Base-by-base conservation (phyloP, 2,888 invertebrate genomes). In the Zhengitettix transpicula region DNA sequence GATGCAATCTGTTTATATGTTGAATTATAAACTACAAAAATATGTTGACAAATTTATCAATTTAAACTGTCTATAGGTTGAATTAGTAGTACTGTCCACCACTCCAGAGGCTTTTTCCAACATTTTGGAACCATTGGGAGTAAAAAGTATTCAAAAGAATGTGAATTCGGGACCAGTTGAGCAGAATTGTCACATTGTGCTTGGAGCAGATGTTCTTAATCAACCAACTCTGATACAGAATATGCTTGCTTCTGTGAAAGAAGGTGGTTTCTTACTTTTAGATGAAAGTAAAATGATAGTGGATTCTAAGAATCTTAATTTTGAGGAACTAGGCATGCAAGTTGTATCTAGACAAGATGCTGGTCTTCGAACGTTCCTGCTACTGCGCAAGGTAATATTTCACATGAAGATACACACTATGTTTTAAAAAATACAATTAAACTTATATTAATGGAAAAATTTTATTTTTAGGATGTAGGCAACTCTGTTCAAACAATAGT, bases 221-320 rank as follows among this genome's bases (percentile, higher is more conserved):
- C 87, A 51, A 70, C 78, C 28, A 72, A 69, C 5, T 42, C 72
- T 79, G 62, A 71, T 89, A 57, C 72, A 74, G 52, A 79, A 82
- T 66, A 75, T 87, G 64, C 74, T 77, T 1, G 77, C 74, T 16
- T 81, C 85, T 56, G 70, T 92, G 52, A 84, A 80, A 67, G 73
- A 79, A 1, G 79, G 80, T 58, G 90, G 89, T 56, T 85, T 88
- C 71, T 68, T 90, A 52, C 74, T 91, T 62, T 74, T 87, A 60
- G 87, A 88, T 72, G 89, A 90, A 74, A 78, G 79, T 55, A 74
- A 74, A 56, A 76, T 57, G 11, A 55, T 59, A 12, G 59, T 55
- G 12, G 62, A 62, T 28, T 28, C 28, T 28, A 28, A 28, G 28
- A 28, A 28, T 28, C 28, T 28, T 28, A 28, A 28, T 28, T 28